Evolutionary conservation across 2,113 vertebrate species (phyloP), one percentile per base, ranked within the genome.

Genomic region (Bungarus multicinctus): DNA sequence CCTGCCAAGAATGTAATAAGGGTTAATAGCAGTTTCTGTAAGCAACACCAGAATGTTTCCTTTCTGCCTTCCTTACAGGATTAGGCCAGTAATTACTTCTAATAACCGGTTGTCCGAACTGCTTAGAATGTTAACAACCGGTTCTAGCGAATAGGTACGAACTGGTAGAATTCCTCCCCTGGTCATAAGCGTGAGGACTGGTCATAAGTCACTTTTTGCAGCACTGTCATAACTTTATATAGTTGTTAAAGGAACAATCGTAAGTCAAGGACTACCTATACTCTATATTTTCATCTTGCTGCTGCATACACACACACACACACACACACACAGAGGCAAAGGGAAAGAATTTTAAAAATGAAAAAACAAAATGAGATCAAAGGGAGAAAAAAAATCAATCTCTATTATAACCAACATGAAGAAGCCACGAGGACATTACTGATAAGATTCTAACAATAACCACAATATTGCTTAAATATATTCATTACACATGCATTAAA

Each of bases 241-340:
- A n/a, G 27, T 16, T 14, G 30, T n/a, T 69, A 14, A 69, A 69
- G n/a, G 60, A 69, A n/a, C 60, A 69, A 1, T 69, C 12, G 4
- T 69, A 69, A 69, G 11, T n/a, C 4, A 12, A 69, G 27, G 60
- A 69, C 11, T 30, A 60, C 9, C 57, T 4, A 3, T 27, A 53
- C 69, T 93, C 89, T 58, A 93, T 45, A 86, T 93, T 93, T 60
- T 90, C 85, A 90, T 60, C 27, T 89, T 89, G 45, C 52, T 85
- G 88, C 85, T 92, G 88, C 6, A 89, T 58, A 89, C 34, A 52
- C n/a, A 87, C 11, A 87, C 8, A 69, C 12, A n/a, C 0, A 69
- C 14, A 54, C 87, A 88, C 4, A 53, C 5, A 54, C 18, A 54
- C 10, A 39, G 0, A 20, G 69, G n/a, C 69, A 81, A 81, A 39